Conservation (phyloP, 2,797 vertebrate species). For the Triplophysa yarkandensis region DNA sequence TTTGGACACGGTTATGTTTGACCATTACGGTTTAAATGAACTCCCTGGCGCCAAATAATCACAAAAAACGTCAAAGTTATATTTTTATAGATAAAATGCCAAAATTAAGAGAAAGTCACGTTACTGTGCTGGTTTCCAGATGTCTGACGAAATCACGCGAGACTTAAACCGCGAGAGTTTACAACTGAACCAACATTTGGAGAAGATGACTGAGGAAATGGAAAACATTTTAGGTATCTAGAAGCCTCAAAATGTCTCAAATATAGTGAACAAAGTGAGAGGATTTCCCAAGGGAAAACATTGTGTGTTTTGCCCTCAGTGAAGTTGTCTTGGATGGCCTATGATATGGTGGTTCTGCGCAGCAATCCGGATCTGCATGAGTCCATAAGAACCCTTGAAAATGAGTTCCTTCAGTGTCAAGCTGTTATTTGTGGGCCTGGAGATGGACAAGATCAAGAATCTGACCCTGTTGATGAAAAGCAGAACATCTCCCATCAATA, state of each 20-base stretch:
- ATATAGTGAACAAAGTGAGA: neutral
- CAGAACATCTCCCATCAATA: conserved; percentile 13
- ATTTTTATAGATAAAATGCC: neutral
- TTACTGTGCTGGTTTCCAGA: conserved; percentile 60
- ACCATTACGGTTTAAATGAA: neutral
- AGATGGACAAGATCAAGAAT: neutral
- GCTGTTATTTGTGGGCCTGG: conserved; percentile 35
- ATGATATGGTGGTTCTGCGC: conserved; percentile 79
- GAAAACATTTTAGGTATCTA: conserved; percentile 70
- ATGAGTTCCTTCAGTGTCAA: conserved; percentile 75
- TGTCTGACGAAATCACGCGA: conserved; percentile 53
- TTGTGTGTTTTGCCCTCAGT: conserved; percentile 69
- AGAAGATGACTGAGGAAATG: conserved; percentile 67
- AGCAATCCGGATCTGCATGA: conserved; percentile 74
- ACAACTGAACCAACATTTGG: conserved; percentile 66
- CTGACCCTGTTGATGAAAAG: conserved; percentile 4
- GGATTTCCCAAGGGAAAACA: neutral
- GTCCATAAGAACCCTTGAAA: conserved; percentile 73
- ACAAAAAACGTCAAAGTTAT: no score
- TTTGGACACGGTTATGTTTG: neutral
- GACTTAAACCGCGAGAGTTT: conserved; percentile 39
- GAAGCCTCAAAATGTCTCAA: neutral
- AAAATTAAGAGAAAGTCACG: neutral
- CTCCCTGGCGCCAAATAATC: no score
- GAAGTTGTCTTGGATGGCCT: conserved; percentile 81